Evolutionary conservation across 2,797 vertebrate species (phyloP).

Genomic region (Acanthurus tractus): DNA sequence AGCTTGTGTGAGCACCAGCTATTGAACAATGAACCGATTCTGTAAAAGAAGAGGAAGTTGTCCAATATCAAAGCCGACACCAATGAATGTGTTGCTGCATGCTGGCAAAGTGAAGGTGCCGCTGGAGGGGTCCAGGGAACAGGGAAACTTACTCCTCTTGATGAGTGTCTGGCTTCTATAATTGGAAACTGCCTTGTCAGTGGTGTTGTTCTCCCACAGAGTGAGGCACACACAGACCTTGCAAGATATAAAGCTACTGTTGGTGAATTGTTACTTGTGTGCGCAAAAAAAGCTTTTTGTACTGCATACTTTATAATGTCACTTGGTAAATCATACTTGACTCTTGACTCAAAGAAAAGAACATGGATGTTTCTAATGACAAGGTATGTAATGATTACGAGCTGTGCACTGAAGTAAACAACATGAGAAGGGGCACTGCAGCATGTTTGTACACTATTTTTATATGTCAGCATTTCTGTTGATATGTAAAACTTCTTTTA

Average conservation of each 20-base stretch:
- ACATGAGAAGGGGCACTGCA: not conserved
- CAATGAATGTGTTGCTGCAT: slow-evolving; percentile 45
- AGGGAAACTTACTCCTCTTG: slow-evolving; percentile 41
- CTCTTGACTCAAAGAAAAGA: slow-evolving; percentile 26
- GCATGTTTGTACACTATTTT: not conserved
- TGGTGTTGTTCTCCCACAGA: slow-evolving; percentile 42
- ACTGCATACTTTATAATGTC: slow-evolving; percentile 20
- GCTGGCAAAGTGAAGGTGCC: slow-evolving; percentile 50
- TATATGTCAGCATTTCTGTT: not conserved
- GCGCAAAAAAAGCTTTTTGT: slow-evolving; percentile 5
- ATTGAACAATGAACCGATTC: not conserved
- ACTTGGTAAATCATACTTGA: slow-evolving; percentile 23
- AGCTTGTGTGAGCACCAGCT: slow-evolving; percentile 10
- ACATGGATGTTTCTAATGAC: slow-evolving; percentile 12
- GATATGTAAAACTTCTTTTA: not conserved
- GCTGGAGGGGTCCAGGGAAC: slow-evolving; percentile 32
- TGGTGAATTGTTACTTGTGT: slow-evolving; percentile 34
- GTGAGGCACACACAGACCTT: slow-evolving; percentile 38
- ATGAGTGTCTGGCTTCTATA: slow-evolving; percentile 61
- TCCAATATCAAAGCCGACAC: slow-evolving; percentile 49
- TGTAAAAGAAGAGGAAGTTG: slow-evolving; percentile 37
- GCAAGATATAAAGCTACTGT: slow-evolving; percentile 19
- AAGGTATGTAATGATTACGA: slow-evolving; percentile 16
- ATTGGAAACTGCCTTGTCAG: slow-evolving; percentile 58
- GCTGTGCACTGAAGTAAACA: not conserved